Conservation (phyloP, 2,888 invertebrate genomes). For the Cepaea hortensis region DNA sequence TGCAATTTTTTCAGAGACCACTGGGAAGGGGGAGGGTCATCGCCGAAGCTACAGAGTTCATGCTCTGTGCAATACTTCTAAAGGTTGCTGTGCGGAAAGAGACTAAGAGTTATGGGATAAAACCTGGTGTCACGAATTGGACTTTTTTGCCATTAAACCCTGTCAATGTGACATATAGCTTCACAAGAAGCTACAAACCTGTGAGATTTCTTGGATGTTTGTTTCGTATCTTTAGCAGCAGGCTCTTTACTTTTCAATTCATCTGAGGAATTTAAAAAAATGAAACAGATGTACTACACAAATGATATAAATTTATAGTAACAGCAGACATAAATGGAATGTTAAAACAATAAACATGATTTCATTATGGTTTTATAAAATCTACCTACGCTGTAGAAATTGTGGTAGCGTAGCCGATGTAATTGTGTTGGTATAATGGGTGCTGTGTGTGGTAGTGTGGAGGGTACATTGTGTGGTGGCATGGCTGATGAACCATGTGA, state of each 20-base stretch:
- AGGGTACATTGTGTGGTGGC: too few species aligned
- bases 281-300: neutral
- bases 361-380: neutral
- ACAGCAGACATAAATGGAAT: neutral
- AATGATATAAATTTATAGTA: neutral
- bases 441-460: too few species aligned
- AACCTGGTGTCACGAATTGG: too few species aligned
- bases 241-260: neutral
- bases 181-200: neutral
- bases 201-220: neutral
- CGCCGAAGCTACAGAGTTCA: too few species aligned
- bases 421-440: neutral
- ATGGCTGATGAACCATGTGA: too few species aligned
- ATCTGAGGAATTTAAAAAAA: neutral
- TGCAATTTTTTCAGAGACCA: too few species aligned
- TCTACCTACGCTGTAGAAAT: neutral
- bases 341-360: neutral
- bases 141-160: too few species aligned
- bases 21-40: too few species aligned
- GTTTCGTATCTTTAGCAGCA: conserved; percentile 3
- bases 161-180: too few species aligned
- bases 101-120: too few species aligned
- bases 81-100: too few species aligned
- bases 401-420: neutral
- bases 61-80: too few species aligned